Evolutionary conservation across 2,113 vertebrate genomes (phyloP), one percentile per base, ranked within the genome.

Genomic region (Cyphomyrus plagiostoma): DNA sequence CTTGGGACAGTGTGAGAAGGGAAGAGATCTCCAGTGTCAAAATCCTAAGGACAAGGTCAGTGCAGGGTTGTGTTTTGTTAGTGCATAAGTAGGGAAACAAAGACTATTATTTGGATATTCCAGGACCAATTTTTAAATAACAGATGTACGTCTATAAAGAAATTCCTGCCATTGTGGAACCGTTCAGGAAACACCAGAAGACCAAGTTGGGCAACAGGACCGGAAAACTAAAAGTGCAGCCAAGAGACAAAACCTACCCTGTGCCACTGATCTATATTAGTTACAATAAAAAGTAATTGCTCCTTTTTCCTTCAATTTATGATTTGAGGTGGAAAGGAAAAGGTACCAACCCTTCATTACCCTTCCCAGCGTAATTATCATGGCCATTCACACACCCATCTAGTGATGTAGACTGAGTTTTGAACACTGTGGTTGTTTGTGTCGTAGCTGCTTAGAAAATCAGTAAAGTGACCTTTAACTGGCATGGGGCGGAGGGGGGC

Each of bases 121-220:
- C 21, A 84, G 21, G 45, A 84, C 19, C 6, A 46, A 23, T 13
- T 23, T 84, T 45, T 84, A 21, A 84, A 4, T 48, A 48, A n/a
- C 17, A 48, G 9, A 23, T 48, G 9, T 23, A 84, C 5, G 45
- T 48, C 82, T 46, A 5, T 48, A 45, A 45, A 48, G 35, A 84
- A 84, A 84, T 84, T 84, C 39, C 82, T 84, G 82, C 82, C 23
- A 84, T 48, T 84, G 82, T 84, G 45, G 45, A 84, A 84, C 82
- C 0, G 9, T 10, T 48, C 82, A 82, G 42, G 82, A 84, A 84
- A 48, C 42, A 23, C 77, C 77, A 74, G 19, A 82, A 82, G 42
- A 42, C 15, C 39, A 5, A 42, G 39, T 35, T 82, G 39, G 77
- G 46, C 45, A 82, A 82, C 77, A 42, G 19, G 19, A 23, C 39